Base-by-base conservation (phyloP, 2,113 vertebrate species). In the Lepisosteus osseus region DNA sequence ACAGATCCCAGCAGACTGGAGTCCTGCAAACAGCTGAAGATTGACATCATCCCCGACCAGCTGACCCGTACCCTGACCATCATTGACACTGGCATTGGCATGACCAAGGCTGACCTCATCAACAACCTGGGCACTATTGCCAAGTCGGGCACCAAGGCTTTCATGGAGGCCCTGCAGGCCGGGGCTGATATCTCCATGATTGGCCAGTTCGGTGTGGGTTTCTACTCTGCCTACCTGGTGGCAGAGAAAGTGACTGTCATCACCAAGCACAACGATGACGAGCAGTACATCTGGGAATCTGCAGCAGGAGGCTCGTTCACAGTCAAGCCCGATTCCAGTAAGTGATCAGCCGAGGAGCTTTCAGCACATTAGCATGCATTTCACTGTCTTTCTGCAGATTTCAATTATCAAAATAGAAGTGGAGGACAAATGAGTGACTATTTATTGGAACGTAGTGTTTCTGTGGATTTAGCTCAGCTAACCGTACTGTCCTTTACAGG, bases 161-260 rank as follows among this genome's bases (percentile, higher is more conserved):
- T 94, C 80, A 94, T 93, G 91, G 91, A 93, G 83, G 92, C 92
- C 70, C 86, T 93, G 74, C 90, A 92, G 79, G 90, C 91, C 47
- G 92, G 92, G 79, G 91, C 91, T 0, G 91, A 93, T 75, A 93
- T 93, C 78, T 93, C 90, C 62, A 92, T 94, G 91, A 94, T 94
- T 0, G 92, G 92, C 4, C 92, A 94, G 87, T 94, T 94, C 0
- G 92, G 92, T 15, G 92, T 94, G 74, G 92, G 92, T 67, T 94
- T 94, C 78, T 94, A 94, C 81, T 93, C 92, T 0, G 90, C 92
- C 54, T 94, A 91, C 79, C 80, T 94, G 62, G 92, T 94, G 69
- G 89, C 92, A 0, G 91, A 94, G 73, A 91, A 85, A 71, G 92
- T 94, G 47, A 92, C 88, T 0, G 92, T 94, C 14, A 67, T 94